These are phyloP conservation scores for Poecilobothrus nobilitatus DNA, from an alignment of 2,888 invertebrate species.

Conservation along the genomic window DNA sequence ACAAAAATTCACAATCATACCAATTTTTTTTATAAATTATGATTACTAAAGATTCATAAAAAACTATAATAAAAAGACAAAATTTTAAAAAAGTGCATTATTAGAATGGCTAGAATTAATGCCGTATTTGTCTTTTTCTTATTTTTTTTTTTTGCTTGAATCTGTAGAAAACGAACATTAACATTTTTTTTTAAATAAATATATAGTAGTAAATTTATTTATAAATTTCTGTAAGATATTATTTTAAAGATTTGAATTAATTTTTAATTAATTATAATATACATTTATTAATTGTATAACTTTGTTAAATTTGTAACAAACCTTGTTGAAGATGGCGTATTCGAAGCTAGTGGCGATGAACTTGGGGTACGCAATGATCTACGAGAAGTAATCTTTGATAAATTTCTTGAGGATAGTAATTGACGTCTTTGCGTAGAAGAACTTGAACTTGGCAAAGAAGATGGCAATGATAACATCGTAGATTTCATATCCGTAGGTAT, in stretches of 20 bases:
- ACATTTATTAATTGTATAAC: slow-evolving; percentile 13
- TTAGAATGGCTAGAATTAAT: background rate
- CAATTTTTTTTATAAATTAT: too few species aligned
- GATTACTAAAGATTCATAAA: too few species aligned
- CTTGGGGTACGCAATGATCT: slow-evolving; percentile 41
- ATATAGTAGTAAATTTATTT: background rate
- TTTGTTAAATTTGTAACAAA: slow-evolving; percentile 32
- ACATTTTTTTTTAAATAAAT: background rate
- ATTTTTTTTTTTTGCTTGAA: slow-evolving; percentile 11
- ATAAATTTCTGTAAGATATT: background rate
- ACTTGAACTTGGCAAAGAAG: slow-evolving; percentile 30
- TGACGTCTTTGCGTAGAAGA: background rate
- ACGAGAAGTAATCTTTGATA: slow-evolving; percentile 35
- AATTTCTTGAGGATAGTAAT: slow-evolving; percentile 23
- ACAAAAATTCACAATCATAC: too few species aligned
- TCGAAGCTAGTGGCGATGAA: slow-evolving; percentile 41
- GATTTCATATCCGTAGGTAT: slow-evolving; percentile 18
- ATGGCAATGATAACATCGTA: slow-evolving; percentile 28
- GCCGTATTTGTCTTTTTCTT: background rate
- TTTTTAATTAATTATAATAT: background rate
- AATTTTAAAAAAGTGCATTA: background rate
- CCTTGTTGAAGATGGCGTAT: slow-evolving; percentile 38
- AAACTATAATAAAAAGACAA: background rate
- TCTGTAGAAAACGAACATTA: slow-evolving; percentile 15
- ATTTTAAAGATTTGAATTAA: background rate